Evolutionary conservation across 2,888 invertebrate genomes (phyloP), one percentile per base, ranked within the genome.

Genomic region (Thereva unica): DNA sequence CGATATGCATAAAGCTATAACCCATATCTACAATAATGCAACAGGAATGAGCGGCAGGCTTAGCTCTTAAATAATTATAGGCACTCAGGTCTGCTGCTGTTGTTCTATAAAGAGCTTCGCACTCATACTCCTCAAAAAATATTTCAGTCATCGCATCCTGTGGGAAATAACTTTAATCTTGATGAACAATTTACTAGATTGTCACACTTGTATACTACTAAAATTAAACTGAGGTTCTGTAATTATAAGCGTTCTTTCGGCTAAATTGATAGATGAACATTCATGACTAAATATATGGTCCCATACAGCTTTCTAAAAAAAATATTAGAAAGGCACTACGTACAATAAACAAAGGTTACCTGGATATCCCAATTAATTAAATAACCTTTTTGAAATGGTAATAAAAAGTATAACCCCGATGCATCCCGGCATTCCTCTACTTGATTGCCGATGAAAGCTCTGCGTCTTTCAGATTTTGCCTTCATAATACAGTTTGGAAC

Each of bases 401-500:
- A 82, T 64, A 97, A 89, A 77, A 94, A 99, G 80, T 90, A 99
- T 1, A 99, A 82, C 0, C 97, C 95, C 0, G 97, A 96, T 1
- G 94, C 90, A 78, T 99, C 99, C 37, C 96, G 85, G 77, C 98
- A 98, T 73, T 98, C 97, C 69, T 97, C 93, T 10, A 99, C 90
- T 83, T 99, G 97, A 74, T 91, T 89, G 0, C 92, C 97, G 66
- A 99, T 87, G 79, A 97, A 99, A 0, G 95, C 90, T 50, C 98
- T 85, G 7, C 97, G 88, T 64, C 96, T 84, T 80, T 99, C 98
- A 61, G 94, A 95, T 81, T 97, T 98, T 0, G 97, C 97, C 84
- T 99, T 99, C 87, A 96, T 95, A 38, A 99, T 93, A 76, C 94
- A 95, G 81, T 99, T 99, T 0, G 97, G 96, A 59, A 95, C 85